Base-by-base conservation (phyloP, 2,113 vertebrate species). In the Baryphthengus martii region DNA sequence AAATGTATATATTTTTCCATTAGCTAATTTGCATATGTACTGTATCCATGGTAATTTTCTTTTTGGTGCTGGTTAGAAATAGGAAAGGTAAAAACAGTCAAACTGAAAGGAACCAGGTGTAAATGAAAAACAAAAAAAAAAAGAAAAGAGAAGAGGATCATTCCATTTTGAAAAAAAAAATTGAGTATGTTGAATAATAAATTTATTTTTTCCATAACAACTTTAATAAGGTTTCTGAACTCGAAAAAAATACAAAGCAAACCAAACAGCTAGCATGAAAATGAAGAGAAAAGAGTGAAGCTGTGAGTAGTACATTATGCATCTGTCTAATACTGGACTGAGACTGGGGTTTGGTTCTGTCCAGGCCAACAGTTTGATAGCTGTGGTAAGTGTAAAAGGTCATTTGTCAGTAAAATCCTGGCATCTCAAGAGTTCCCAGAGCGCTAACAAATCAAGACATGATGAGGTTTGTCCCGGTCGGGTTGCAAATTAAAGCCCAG, bases 1-100 rank as follows among this genome's bases (percentile, higher is more conserved):
- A 93, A 95, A 97, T 98, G 97, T 98, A 97, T 97, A 95, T 97
- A 93, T 97, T 97, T 96, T 95, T 96, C 88, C 96, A 86, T 94
- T 97, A 97, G 93, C 96, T 97, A 96, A 95, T 96, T 97, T 95
- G 83, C 97, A 90, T 97, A 96, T 91, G 95, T 98, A 97, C 96
- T 98, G 96, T 98, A 97, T 91, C 90, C 95, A 79, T 95, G 96
- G 88, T 98, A 94, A 98, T 93, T 96, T 95, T 94, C 71, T 92
- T 96, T 93, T 92, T 97, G 97, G 97, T 98, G 97, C 97, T 97
- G 96, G 97, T 97, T 98, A 95, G 95, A 95, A 93, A 65, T 90
- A 96, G 92, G 90, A 96, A 97, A 94, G 88, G 63, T 74, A 94
- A 93, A 88, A 93, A 56, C 68, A 92, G 84, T 94, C 83, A 67